Conservation (phyloP, 2,888 invertebrate species). For the Byasa hedistus region DNA sequence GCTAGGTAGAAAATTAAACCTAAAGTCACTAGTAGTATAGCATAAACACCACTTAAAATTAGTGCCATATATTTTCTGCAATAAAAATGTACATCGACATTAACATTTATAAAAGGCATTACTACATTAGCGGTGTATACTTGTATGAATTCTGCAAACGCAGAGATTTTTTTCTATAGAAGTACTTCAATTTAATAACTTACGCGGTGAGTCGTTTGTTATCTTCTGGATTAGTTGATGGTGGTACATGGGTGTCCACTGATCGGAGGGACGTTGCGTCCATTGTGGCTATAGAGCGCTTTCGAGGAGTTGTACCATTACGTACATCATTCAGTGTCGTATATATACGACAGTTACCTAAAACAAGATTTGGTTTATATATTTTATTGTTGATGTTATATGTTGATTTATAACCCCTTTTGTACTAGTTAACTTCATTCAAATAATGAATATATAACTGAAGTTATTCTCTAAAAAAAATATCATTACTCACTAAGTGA, state of each 20-base stretch:
- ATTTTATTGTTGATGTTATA: background rate
- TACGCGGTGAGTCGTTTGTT: conserved; percentile 72
- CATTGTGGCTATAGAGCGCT: conserved; percentile 66
- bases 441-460: too few species aligned
- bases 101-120: background rate
- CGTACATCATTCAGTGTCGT: conserved; percentile 52
- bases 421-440: too few species aligned
- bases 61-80: conserved; percentile 81
- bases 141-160: too few species aligned
- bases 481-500: conserved; percentile 60
- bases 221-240: conserved; percentile 68
- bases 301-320: conserved; percentile 60
- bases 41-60: conserved; percentile 84
- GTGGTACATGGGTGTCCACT: conserved; percentile 69
- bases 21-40: conserved; percentile 83
- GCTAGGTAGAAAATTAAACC: conserved; percentile 83
- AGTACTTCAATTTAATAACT: conserved; percentile 33
- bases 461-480: too few species aligned
- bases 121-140: too few species aligned
- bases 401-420: too few species aligned
- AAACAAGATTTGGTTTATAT: conserved; percentile 16
- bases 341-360: conserved; percentile 62
- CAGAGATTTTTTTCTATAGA: background rate
- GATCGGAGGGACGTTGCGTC: conserved; percentile 73
- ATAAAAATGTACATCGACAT: conserved; percentile 34